Conservation (phyloP, 2,797 vertebrate species). For the Oreortyx pictus region DNA sequence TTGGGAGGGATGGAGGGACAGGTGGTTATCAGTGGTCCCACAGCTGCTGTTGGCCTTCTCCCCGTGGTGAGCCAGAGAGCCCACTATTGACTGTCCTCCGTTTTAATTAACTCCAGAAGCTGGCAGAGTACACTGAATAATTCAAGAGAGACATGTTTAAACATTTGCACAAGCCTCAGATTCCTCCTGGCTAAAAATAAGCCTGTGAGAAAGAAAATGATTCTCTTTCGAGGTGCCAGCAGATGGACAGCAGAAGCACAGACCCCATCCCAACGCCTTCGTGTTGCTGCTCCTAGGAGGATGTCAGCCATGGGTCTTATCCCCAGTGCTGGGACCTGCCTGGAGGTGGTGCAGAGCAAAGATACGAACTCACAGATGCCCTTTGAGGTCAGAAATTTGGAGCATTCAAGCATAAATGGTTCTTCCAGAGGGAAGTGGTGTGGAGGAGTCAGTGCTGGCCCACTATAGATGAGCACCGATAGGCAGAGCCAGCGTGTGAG, state of each 20-base stretch:
- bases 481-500: not conserved
- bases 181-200: constrained; percentile 43
- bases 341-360: not conserved
- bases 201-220: not conserved
- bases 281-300: not conserved
- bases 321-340: not conserved
- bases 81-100: not conserved
- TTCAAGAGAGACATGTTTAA: constrained; percentile 47
- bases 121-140: constrained; percentile 41
- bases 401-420: fast-evolving
- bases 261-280: not conserved
- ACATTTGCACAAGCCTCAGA: constrained; percentile 41
- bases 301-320: fast-evolving
- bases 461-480: not conserved
- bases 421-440: not conserved
- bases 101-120: constrained; percentile 44
- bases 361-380: not conserved
- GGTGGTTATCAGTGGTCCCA: not conserved
- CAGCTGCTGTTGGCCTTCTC: not conserved
- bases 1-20: not conserved
- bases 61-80: not conserved
- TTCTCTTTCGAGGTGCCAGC: not conserved
- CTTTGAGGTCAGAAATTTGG: not conserved
- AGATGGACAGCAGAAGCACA: fast-evolving
- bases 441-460: not conserved